A percentile compares a stretch with the other conserved stretches of the same genome.
Evolutionary conservation across 2,888 invertebrate genomes (phyloP).

Genomic region (Celastrina argiolus): DNA sequence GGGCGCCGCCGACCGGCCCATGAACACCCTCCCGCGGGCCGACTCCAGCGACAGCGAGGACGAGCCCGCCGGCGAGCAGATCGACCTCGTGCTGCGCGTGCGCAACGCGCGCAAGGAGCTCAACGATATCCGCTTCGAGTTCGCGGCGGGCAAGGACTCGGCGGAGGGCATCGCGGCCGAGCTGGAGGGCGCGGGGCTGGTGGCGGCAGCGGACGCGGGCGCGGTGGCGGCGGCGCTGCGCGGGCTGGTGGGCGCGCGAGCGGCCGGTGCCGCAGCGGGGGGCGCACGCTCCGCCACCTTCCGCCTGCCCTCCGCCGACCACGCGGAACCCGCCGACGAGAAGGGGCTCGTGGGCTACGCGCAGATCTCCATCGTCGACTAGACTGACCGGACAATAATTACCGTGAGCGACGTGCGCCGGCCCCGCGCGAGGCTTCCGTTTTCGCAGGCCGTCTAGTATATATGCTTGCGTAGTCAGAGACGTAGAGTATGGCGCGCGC

Average conservation of each 20-base stretch:
- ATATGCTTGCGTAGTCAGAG: conserved; percentile 15
- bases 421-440: not conserved
- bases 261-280: conserved; percentile 73
- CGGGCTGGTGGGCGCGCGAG: conserved; percentile 85
- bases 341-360: conserved; percentile 97
- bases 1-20: conserved; percentile 76
- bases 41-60: conserved; percentile 80
- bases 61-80: conserved; percentile 70
- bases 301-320: conserved; percentile 81
- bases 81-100: conserved; percentile 93
- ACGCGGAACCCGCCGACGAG: conserved; percentile 90
- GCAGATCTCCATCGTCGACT: conserved; percentile 96
- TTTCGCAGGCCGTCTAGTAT: not conserved
- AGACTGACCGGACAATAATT: conserved; percentile 45
- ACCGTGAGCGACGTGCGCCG: conserved; percentile 21
- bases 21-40: conserved; percentile 79
- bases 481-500: conserved; percentile 27
- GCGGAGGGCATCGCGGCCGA: conserved; percentile 98
- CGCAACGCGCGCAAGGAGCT: conserved; percentile 94
- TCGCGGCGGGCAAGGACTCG: conserved; percentile 93
- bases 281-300: conserved; percentile 88
- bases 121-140: conserved; percentile 99
- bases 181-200: conserved; percentile 96
- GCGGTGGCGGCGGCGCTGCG: conserved; percentile 96
- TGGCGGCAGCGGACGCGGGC: conserved; percentile 92